Evolutionary conservation across 2,113 vertebrate species (phyloP), one percentile per base, ranked within the genome.

Genomic region (Colossoma macropomum): DNA sequence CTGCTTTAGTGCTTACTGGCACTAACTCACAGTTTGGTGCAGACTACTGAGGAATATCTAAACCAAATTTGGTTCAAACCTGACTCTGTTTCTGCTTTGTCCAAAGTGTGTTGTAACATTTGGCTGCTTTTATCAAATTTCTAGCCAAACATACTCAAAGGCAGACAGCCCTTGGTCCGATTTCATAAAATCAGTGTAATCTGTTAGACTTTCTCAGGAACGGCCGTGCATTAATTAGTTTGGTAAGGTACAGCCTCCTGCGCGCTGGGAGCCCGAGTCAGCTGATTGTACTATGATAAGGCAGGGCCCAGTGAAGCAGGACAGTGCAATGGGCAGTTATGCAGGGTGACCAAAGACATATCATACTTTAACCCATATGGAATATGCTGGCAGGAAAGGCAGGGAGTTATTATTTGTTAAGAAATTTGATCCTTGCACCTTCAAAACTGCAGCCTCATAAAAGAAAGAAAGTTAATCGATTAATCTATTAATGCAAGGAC

Each of bases 221-320:
- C 32, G 17, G 21, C 56, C 56, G 8, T 59, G 56, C 62, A 65
- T 65, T 65, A 13, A 65, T 30, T 15, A 12, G 27, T 65, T 65
- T 65, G 74, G 30, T 56, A 25, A 76, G n/a, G 6, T 17, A 21
- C 12, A 27, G 30, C 15, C 59, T 63, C 62, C 25, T 27, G 11
- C 12, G 59, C 23, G 16, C 5, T 45, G 41, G 9, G 41, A 45
- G 41, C 41, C 9, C 25, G 13, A n/a, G 38, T 79, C 45, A 79
- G 77, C 77, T 69, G 77, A 79, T 68, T 81, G 79, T 63, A 56
- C 56, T 25, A 16, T 4, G 27, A 74, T 48, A 50, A 41, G 11
- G 1, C 19, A 28, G 68, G 9, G 15, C 32, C 52, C 50, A 59
- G 50, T 8, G 9, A 79, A 48, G 66, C 30, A 41, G 30, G 28